Percentiles rank a stretch among this genome's conserved stretches.
phyloP scores from a whole-genome alignment of 2,888 invertebrate genomes.

The Adelognathus sp. region DNA sequence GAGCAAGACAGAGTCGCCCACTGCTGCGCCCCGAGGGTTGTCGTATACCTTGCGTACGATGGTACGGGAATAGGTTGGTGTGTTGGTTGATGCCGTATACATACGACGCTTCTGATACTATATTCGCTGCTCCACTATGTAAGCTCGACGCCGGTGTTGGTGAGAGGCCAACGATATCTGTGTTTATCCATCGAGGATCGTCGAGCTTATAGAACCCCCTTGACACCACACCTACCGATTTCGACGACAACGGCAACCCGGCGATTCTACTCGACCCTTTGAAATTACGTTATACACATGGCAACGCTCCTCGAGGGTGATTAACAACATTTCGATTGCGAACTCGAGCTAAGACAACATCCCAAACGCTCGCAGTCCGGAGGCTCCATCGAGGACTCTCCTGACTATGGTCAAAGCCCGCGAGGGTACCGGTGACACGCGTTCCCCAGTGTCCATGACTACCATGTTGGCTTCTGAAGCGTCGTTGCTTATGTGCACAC shows the following conservation, averaged over 20 bases:
- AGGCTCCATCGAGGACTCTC: conserved; percentile 17
- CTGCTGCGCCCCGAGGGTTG: neutral
- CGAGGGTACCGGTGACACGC: conserved; percentile 31
- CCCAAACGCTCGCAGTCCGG: neutral
- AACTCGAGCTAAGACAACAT: conserved; percentile 41
- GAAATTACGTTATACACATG: conserved; percentile 45
- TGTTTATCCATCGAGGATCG: conserved; percentile 69
- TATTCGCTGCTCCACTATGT: conserved; percentile 1
- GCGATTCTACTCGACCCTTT: conserved; percentile 25
- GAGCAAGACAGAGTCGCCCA: neutral
- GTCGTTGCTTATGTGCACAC: neutral
- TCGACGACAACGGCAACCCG: conserved; percentile 17
- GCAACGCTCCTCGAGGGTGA: conserved; percentile 48
- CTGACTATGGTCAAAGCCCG: conserved; percentile 39
- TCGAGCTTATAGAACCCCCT: conserved; percentile 56
- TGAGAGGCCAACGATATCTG: conserved; percentile 63
- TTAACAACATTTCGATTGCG: conserved; percentile 55
- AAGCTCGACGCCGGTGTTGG: conserved; percentile 39
- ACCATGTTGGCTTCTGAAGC: neutral
- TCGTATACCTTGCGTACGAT: conserved; percentile 38
- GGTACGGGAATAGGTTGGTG: conserved; percentile 58
- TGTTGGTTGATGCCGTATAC: conserved; percentile 17
- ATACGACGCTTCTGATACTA: neutral
- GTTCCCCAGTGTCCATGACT: conserved; percentile 23
- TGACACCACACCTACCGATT: conserved; percentile 46